Conservation (phyloP, 2,888 invertebrate species). For the Lasioglossum figueresi region DNA sequence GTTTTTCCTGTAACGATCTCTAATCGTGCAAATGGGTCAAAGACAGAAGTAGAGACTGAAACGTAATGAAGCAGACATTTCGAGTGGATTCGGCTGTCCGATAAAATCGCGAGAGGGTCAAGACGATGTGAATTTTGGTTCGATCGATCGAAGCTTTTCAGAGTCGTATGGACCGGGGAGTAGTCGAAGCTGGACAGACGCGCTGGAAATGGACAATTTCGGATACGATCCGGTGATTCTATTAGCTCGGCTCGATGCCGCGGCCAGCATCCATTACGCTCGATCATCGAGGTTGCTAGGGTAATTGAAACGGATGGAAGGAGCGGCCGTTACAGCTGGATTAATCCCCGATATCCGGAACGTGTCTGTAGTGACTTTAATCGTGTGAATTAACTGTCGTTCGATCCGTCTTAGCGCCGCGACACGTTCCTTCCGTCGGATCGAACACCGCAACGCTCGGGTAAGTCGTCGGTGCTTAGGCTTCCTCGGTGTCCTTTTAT, state of each 20-base stretch:
- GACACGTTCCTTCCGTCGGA: neutral
- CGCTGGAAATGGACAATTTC: conserved; percentile 37
- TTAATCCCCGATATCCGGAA: conserved; percentile 33
- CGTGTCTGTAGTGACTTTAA: conserved; percentile 30
- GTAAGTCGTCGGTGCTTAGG: neutral
- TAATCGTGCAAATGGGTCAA: no score
- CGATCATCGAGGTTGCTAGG: conserved; percentile 44
- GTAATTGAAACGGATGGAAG: conserved; percentile 64
- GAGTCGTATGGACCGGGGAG: neutral
- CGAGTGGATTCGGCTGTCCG: no score
- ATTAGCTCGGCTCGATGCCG: conserved; percentile 60
- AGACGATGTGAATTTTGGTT: no score
- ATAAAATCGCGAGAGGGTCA: no score
- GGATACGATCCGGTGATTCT: conserved; percentile 57
- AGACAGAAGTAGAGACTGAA: no score
- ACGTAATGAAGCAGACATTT: no score
- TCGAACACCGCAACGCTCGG: neutral
- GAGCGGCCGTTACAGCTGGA: conserved; percentile 41
- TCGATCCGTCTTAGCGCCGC: conserved; percentile 17
- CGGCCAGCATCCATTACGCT: conserved; percentile 55
- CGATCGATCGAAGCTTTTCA: neutral
- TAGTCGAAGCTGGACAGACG: conserved; percentile 34
- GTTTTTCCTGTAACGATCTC: no score
- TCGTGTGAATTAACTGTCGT: conserved; percentile 45
- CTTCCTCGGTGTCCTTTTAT: neutral